Evolutionary conservation across 2,888 invertebrate genomes (phyloP), one percentile per base, ranked within the genome.

Genomic region (Ophion costatus): DNA sequence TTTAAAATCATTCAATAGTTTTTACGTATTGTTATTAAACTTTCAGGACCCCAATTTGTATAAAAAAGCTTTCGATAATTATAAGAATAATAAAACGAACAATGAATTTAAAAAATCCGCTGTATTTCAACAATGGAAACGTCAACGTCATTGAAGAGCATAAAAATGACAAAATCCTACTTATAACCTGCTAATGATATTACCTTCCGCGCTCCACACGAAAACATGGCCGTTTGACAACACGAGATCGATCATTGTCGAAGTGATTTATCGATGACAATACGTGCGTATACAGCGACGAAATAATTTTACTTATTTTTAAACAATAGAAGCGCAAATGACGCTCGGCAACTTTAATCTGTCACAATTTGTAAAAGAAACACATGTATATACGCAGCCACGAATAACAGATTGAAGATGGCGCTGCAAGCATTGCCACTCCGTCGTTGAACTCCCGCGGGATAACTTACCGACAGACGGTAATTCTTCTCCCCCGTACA

Each of bases 131-230:
- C 82, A 29, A 51, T 51, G 14, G 5, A 51, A 51, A 51, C 3
- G 17, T 17, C 11, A 51, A 51, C 45, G 14, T 74, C 29, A 79
- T 82, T 33, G 51, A 83, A 42, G 66, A 20, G 78, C 73, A 33
- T 38, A 56, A 66, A 45, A 70, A 14, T 67, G 20, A 24, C 5
- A 69, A 42, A n/a, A 79, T 63, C 24, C 20, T 11, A 3, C 6
- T 24, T 20, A 7, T 56, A 11, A 70, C 5, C 17, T n/a, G 14
- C 10, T 5, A 45, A 73, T 10, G 63, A 77, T 57, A 74, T 76
- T 93, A 96, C 97, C 96, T 87, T 96, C 94, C n/a, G 95, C 94
- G 92, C 95, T 95, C 95, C 97, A 97, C 71, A 96, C 94, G 87
- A 95, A 96, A 0, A 95, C 95, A 82, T 95, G 94, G 71, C 95